Conservation (phyloP, 2,797 vertebrate species). For the Aphelocoma californica region DNA sequence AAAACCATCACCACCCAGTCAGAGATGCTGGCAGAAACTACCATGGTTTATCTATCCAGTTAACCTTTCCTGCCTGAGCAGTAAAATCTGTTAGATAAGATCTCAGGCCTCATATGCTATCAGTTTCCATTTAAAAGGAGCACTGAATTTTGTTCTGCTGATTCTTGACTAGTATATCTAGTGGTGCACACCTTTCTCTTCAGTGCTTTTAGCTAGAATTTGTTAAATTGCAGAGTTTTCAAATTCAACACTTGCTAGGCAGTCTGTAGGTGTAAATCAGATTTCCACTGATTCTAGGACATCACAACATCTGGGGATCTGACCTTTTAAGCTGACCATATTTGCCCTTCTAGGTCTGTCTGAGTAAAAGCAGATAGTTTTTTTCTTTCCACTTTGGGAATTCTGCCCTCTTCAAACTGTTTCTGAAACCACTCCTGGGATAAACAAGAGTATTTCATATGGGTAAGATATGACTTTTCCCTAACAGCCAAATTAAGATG, state of each 20-base stretch:
- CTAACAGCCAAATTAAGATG: not conserved
- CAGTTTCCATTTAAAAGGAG: not conserved
- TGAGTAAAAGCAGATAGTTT: not conserved
- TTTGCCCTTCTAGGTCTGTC: not conserved
- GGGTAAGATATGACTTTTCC: not conserved
- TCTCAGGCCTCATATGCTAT: not conserved
- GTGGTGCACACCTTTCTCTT: not conserved
- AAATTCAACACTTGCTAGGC: not conserved
- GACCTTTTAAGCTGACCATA: not conserved
- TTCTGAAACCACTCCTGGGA: not conserved
- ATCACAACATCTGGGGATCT: not conserved
- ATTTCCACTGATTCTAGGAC: not conserved
- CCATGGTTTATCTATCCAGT: not conserved
- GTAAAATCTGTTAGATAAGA: not conserved
- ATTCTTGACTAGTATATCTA: not conserved
- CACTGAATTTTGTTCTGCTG: not conserved
- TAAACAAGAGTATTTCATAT: not conserved
- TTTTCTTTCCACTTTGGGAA: not conserved
- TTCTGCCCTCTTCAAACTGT: not conserved
- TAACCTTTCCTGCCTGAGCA: not conserved
- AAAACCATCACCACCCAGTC: not conserved
- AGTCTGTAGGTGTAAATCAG: not conserved
- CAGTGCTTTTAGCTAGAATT: not conserved
- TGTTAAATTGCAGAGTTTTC: not conserved
- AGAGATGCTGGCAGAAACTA: not conserved